Base-by-base conservation (phyloP, 2,888 invertebrate genomes). In the Acronicta leporina region DNA sequence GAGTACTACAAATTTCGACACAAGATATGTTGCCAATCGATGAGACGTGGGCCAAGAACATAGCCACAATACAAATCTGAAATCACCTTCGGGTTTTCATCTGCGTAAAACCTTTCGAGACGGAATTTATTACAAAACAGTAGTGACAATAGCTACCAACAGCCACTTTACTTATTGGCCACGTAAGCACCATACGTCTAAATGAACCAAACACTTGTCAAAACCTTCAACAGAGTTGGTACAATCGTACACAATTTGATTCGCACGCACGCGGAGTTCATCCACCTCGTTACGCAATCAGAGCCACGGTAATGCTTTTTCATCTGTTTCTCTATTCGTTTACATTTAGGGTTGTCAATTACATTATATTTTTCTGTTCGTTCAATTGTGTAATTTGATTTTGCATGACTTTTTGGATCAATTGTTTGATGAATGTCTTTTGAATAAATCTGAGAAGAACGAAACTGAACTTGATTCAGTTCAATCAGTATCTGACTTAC, bases 211-310 rank as follows among this genome's bases (percentile, higher is more conserved):
- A 51, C 47, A 60, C 50, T 66, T 60, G 60, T 41, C 41, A 53
- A 41, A 42, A 27, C 10, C 49, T 48, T 27, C 52, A 49, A 9
- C 52, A 46, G 33, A 51, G 56, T 38, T 42, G 30, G 51, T 44
- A 72, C 73, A 62, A 72, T 54, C 67, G 49, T 38, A 61, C 30
- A 85, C 87, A 83, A 87, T 87, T 87, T 81, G 87, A 84, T 88
- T 88, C 84, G 88, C 87, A 87, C 88, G 87, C 84, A 83, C 80
- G 55, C 73, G 58, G 79, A 77, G 89, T 89, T 89, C 89, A 88
- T 81, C 80, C 79, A 87, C 88, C 89, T 79, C 83, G 81, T 90
- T 89, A 85, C 89, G 86, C 82, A 89, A 90, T 80, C 77, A 74
- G 25, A 73, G 68, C 62, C 77, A 73, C 68, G 63, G 64, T 68